phyloP scores from a whole-genome alignment of 2,797 vertebrate genomes.

The Toxotes lorentzi region DNA sequence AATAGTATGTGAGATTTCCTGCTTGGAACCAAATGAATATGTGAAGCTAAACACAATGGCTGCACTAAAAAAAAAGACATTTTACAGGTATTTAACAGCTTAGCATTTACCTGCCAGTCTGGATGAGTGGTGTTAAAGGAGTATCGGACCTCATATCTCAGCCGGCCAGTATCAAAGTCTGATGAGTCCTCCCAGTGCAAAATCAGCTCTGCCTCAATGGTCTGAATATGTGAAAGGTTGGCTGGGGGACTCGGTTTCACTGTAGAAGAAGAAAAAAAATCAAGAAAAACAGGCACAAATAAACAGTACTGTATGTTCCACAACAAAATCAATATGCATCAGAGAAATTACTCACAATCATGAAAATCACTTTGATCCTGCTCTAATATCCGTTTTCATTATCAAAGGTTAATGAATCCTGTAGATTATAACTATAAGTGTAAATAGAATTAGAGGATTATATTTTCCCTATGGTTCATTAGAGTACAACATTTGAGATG shows the following conservation, averaged over 20 bases:
- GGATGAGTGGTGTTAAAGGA: constrained; percentile 71
- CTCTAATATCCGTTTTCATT: constrained; percentile 2
- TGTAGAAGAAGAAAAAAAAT: constrained; percentile 60
- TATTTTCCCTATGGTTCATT: neutral
- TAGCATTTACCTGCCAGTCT: constrained; percentile 68
- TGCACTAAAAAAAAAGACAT: too few species aligned
- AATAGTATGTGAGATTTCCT: too few species aligned
- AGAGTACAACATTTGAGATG: neutral
- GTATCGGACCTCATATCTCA: constrained; percentile 89
- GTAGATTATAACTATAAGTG: constrained; percentile 1
- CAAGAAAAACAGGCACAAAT: neutral
- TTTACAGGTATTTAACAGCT: neutral
- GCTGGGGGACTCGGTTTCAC: constrained; percentile 89
- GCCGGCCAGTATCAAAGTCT: constrained; percentile 43
- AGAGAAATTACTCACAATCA: neutral
- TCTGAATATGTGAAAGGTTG: constrained; percentile 87
- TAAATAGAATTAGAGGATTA: neutral
- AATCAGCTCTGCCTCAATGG: constrained; percentile 84
- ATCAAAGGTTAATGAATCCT: neutral
- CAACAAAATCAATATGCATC: neutral
- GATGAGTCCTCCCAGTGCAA: constrained; percentile 85
- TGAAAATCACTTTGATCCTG: neutral
- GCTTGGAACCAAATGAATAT: too few species aligned
- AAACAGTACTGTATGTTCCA: fast-evolving
- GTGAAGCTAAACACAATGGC: too few species aligned